Percentiles rank a stretch among this genome's conserved stretches.
Conservation (phyloP, 1,140 invertebrate species). For the Matsumurasca onukii region DNA sequence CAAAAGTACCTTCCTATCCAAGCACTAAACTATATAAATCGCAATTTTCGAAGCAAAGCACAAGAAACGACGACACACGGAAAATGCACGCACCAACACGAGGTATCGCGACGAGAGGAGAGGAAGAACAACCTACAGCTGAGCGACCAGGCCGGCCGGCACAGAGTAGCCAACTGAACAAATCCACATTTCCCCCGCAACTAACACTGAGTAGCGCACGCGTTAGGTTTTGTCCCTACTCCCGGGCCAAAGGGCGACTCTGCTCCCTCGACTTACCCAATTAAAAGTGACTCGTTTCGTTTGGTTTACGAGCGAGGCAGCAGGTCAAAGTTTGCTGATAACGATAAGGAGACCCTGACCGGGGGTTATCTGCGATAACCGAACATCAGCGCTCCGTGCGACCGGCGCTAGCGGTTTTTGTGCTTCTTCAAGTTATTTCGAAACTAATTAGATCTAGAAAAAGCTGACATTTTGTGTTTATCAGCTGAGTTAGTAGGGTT, state of each 20-base stretch:
- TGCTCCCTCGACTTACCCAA: conserved; percentile 23
- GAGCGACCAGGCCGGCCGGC: neutral
- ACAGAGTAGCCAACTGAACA: neutral
- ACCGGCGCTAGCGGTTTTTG: conserved; percentile 18
- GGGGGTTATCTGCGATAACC: neutral
- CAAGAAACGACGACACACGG: neutral
- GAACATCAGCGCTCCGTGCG: too few relatives aligned
- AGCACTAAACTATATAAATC: too few relatives aligned
- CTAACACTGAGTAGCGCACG: neutral
- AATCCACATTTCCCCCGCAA: neutral
- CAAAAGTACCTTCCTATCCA: too few relatives aligned
- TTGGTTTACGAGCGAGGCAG: conserved; percentile 8
- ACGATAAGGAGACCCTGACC: neutral
- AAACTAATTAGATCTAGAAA: conserved; percentile 20
- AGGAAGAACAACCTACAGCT: neutral
- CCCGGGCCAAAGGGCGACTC: conserved; percentile 10
- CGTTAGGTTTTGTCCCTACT: conserved; percentile 18
- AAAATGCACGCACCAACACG: neutral
- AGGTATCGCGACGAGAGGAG: neutral
- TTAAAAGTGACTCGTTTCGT: conserved; percentile 14
- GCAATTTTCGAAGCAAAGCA: too few relatives aligned
- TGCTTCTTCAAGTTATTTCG: conserved; percentile 3
- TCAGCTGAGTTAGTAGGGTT: too few relatives aligned
- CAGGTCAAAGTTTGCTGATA: conserved; percentile 7
- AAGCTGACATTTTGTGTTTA: neutral